Percentiles rank a stretch among this genome's conserved stretches.
phyloP scores from a whole-genome alignment of 2,113 vertebrate species.

The Sorex araneus region DNA sequence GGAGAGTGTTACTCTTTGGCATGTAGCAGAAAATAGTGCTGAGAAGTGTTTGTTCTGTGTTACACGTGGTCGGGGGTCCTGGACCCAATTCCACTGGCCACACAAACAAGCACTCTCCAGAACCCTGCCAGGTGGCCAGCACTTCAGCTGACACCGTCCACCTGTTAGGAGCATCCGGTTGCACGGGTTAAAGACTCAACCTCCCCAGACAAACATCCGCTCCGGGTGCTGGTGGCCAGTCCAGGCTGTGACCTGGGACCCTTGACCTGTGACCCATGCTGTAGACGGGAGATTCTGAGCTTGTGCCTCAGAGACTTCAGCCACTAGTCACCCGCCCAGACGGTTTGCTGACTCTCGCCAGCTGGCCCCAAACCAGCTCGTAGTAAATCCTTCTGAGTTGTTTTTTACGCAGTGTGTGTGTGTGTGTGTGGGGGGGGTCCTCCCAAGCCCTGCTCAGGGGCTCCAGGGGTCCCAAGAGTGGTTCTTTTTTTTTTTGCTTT shows the following conservation, averaged over 20 bases:
- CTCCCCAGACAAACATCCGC: not conserved
- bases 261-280: not conserved
- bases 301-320: not conserved
- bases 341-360: not conserved
- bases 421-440: too few species aligned
- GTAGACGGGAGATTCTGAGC: not conserved
- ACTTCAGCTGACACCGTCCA: not conserved
- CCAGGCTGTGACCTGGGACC: too few species aligned
- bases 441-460: too few species aligned
- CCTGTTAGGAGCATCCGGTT: not conserved
- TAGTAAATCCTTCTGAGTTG: not conserved
- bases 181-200: not conserved
- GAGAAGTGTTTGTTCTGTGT: constrained; percentile 22
- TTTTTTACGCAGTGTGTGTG: too few species aligned
- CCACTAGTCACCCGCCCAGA: not conserved
- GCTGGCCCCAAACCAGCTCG: not conserved
- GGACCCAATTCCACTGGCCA: not conserved
- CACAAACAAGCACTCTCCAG: not conserved
- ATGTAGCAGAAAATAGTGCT: not conserved
- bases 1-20: not conserved
- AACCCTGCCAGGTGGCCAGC: not conserved
- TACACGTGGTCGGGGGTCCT: not conserved
- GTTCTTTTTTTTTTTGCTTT: too few species aligned
- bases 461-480: too few species aligned
- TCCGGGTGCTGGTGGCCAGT: not conserved